These are phyloP conservation scores for Agapornis roseicollis DNA, from an alignment of 2,113 vertebrate genomes.

Conservation along the genomic window DNA sequence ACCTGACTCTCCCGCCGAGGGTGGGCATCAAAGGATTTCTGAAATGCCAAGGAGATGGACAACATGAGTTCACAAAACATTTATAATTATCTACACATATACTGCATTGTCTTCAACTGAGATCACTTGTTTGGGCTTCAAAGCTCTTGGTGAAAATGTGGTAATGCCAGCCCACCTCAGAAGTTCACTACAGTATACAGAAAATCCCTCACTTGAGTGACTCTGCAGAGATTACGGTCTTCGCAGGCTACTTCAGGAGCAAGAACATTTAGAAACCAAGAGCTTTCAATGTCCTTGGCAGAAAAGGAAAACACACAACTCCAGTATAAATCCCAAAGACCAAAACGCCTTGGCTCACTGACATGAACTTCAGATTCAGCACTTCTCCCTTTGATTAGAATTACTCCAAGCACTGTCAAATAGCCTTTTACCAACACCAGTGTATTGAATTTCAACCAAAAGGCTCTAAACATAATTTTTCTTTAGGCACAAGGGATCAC, in stretches of 20 bases:
- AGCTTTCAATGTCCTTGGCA: neutral
- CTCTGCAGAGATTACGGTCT: neutral
- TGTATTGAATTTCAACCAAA: neutral
- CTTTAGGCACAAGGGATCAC: neutral
- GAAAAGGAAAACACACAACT: neutral
- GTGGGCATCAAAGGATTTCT: conserved; percentile 97
- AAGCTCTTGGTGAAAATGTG: neutral
- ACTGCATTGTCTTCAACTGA: neutral
- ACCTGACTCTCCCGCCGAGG: conserved; percentile 96
- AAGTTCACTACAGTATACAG: neutral
- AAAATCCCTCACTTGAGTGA: neutral
- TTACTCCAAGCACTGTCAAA: neutral
- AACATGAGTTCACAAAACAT: neutral
- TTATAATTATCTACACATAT: neutral
- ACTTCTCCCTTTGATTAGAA: neutral
- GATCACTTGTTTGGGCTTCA: neutral
- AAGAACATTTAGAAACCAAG: neutral
- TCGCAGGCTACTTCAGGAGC: neutral
- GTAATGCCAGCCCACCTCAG: neutral
- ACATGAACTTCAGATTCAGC: neutral
- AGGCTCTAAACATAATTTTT: neutral
- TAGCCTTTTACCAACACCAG: neutral
- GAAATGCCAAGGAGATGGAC: neutral
- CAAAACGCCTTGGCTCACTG: neutral
- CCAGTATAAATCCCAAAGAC: neutral